Conservation (phyloP, 1,140 invertebrate genomes). For the Delia radicum region DNA sequence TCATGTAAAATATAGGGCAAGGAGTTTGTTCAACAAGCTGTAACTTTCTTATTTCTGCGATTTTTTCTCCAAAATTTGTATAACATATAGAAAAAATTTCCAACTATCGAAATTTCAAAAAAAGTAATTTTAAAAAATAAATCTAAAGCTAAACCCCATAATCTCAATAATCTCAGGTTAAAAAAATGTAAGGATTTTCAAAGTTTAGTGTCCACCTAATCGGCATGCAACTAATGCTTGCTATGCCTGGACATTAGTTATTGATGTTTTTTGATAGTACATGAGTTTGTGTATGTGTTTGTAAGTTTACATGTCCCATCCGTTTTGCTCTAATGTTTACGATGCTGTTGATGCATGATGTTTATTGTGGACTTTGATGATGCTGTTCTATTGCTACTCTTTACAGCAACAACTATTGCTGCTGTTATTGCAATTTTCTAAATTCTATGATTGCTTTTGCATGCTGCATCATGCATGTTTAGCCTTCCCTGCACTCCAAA, state of each 20-base stretch:
- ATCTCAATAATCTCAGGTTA: no score
- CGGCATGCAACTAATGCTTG: neutral
- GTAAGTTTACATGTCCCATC: neutral
- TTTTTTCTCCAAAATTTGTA: no score
- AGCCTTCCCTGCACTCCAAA: neutral
- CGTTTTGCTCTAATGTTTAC: conserved; percentile 15
- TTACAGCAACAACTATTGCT: neutral
- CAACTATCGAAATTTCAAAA: no score
- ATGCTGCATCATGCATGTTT: neutral
- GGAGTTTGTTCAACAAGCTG: no score
- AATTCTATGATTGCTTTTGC: conserved; percentile 5
- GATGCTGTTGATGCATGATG: conserved; percentile 20
- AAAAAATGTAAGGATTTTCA: no score
- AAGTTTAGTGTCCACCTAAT: no score
- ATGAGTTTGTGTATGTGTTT: neutral
- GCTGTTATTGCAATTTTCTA: conserved; percentile 13
- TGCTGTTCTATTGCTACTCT: neutral
- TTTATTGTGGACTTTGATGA: conserved; percentile 9
- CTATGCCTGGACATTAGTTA: neutral
- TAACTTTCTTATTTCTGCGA: no score
- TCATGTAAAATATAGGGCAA: no score
- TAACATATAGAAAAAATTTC: no score
- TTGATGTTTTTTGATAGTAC: neutral
- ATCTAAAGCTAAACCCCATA: no score
- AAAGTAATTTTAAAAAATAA: no score